Percentiles rank a stretch among this genome's conserved stretches.
These are phyloP conservation scores for Cololabis saira DNA, from an alignment of 2,113 vertebrate genomes.

Conservation along the genomic window DNA sequence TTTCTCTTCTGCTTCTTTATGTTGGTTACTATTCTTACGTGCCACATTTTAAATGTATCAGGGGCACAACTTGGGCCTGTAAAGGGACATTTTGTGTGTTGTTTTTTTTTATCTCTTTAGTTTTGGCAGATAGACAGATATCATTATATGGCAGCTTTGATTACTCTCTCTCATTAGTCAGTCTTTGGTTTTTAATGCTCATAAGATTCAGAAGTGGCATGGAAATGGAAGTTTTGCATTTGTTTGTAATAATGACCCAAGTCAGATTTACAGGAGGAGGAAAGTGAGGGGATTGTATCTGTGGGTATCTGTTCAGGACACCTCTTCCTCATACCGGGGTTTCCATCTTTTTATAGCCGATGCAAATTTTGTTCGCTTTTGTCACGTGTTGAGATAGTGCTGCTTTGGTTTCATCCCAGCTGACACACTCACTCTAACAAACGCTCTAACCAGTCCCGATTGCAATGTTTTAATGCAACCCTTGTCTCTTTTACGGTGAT, in stretches of 20 bases:
- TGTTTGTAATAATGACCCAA: constrained; percentile 5
- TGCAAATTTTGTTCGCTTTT: constrained; percentile 54
- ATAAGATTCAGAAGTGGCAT: not conserved
- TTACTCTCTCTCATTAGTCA: not conserved
- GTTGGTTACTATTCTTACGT: not conserved
- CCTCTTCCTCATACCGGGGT: constrained; percentile 39
- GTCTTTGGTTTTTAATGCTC: not conserved
- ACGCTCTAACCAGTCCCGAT: not conserved
- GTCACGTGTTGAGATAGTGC: constrained; percentile 6
- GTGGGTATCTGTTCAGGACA: not conserved
- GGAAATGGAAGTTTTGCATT: constrained; percentile 29
- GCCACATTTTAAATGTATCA: not conserved
- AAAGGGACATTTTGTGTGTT: not conserved
- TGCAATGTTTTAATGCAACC: not conserved
- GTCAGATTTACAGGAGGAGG: constrained; percentile 3
- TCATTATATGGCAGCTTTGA: no score
- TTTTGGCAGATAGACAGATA: no score
- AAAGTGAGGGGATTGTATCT: not conserved
- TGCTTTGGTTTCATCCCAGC: constrained; percentile 7
- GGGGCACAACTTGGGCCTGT: not conserved
- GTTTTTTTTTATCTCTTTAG: not conserved
- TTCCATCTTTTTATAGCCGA: constrained; percentile 57
- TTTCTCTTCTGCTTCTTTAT: not conserved
- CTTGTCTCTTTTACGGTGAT: not conserved
- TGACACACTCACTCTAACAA: not conserved